A percentile compares a stretch with the other conserved stretches of the same genome.
These are phyloP conservation scores for Drosophila simulans DNA, from an alignment of 1,140 invertebrate species.

Conservation along the genomic window DNA sequence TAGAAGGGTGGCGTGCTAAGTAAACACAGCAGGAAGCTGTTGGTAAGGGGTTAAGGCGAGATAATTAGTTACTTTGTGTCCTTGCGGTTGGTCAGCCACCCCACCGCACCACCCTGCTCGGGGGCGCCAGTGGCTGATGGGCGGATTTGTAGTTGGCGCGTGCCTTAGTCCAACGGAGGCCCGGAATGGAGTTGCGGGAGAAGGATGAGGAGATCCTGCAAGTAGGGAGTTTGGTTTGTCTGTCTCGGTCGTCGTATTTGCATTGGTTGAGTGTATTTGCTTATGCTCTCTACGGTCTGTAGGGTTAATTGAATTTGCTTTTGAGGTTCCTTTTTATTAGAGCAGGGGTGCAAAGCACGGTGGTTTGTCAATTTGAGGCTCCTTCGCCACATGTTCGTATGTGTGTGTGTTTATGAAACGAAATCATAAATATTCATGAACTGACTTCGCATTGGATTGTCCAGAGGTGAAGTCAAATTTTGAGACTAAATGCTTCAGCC, in stretches of 20 bases:
- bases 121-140: conserved; percentile 16
- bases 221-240: conserved; percentile 40
- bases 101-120: neutral
- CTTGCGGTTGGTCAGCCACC: conserved; percentile 48
- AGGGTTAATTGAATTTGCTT: conserved; percentile 81
- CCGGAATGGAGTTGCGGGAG: conserved; percentile 29
- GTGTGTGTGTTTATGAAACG: conserved; percentile 25
- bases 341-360: neutral
- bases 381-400: conserved; percentile 33
- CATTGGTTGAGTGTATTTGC: conserved; percentile 81
- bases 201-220: neutral
- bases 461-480: neutral
- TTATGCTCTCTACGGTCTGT: conserved; percentile 78
- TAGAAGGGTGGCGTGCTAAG: conserved; percentile 38
- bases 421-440: conserved; percentile 54
- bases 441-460: conserved; percentile 11
- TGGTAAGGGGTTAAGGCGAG: conserved; percentile 72
- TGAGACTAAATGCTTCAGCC: neutral
- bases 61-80: conserved; percentile 82
- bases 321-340: conserved; percentile 58
- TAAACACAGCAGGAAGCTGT: conserved; percentile 60
- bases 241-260: conserved; percentile 57
- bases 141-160: conserved; percentile 67
- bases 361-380: neutral
- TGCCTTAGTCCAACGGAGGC: conserved; percentile 42